phyloP scores from a whole-genome alignment of 2,888 invertebrate genomes.

The Heliconius erato region DNA sequence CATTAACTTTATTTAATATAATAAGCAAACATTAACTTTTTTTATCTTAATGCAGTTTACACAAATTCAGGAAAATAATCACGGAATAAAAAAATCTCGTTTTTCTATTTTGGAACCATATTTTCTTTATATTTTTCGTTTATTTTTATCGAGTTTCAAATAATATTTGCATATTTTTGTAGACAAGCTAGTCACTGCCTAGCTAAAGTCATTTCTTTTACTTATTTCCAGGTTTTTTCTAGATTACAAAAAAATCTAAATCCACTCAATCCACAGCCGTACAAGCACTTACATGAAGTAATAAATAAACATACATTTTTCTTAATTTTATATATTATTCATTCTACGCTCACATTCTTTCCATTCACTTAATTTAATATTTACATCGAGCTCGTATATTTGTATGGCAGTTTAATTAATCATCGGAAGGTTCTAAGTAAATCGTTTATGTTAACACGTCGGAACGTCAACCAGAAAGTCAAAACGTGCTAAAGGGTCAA shows the following conservation, averaged over 20 bases:
- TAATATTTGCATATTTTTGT: no score
- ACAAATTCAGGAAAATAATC: no score
- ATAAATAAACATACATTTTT: neutral
- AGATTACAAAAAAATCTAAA: neutral
- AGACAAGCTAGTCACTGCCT: no score
- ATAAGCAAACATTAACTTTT: neutral
- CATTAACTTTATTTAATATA: no score
- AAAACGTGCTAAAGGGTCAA: slow-evolving; percentile 58
- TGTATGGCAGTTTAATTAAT: slow-evolving; percentile 53
- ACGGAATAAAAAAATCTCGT: no score
- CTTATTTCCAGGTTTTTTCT: neutral
- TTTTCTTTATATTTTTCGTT: no score
- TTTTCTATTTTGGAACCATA: no score
- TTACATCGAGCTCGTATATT: slow-evolving; percentile 38
- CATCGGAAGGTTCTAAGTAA: slow-evolving; percentile 49
- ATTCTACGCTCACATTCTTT: neutral
- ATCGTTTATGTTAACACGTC: slow-evolving; percentile 61
- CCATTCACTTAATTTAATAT: neutral
- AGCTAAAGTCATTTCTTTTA: neutral
- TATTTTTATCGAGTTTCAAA: no score
- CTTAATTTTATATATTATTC: neutral
- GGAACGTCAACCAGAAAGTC: slow-evolving; percentile 58
- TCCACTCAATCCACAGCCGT: neutral
- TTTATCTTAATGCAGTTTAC: neutral
- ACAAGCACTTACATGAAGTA: neutral